These are phyloP conservation scores for Armadillidium nasatum DNA, from an alignment of 1,140 invertebrate species.

Conservation along the genomic window DNA sequence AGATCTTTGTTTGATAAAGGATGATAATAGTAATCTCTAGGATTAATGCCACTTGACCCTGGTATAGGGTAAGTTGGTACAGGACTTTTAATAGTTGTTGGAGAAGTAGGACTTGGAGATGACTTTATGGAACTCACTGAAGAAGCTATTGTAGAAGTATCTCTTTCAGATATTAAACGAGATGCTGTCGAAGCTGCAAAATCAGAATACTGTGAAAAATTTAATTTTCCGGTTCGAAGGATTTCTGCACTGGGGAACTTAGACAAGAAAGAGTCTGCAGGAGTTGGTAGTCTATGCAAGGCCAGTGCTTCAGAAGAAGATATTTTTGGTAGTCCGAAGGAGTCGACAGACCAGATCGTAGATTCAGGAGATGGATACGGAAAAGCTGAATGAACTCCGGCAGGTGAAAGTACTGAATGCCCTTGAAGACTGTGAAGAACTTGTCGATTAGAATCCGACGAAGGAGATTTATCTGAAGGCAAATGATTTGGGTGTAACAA, in stretches of 20 bases:
- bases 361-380: neutral
- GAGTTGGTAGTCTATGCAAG: neutral
- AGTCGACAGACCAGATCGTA: neutral
- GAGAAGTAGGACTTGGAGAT: neutral
- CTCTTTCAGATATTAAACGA: neutral
- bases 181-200: neutral
- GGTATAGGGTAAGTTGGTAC: neutral
- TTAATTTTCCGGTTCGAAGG: neutral
- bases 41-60: neutral
- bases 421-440: neutral
- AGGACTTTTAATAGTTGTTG: neutral
- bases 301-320: neutral
- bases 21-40: neutral
- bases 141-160: neutral
- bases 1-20: neutral
- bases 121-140: neutral
- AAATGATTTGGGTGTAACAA: neutral
- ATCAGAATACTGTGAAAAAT: neutral
- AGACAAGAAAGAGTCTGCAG: neutral
- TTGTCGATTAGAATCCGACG: neutral
- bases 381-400: neutral
- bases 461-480: neutral
- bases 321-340: neutral
- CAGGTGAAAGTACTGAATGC: neutral
- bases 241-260: neutral